Percentiles rank a stretch among this genome's conserved stretches.
Evolutionary conservation across 2,888 invertebrate genomes (phyloP).

Genomic region (Drosophila mayaguana): DNA sequence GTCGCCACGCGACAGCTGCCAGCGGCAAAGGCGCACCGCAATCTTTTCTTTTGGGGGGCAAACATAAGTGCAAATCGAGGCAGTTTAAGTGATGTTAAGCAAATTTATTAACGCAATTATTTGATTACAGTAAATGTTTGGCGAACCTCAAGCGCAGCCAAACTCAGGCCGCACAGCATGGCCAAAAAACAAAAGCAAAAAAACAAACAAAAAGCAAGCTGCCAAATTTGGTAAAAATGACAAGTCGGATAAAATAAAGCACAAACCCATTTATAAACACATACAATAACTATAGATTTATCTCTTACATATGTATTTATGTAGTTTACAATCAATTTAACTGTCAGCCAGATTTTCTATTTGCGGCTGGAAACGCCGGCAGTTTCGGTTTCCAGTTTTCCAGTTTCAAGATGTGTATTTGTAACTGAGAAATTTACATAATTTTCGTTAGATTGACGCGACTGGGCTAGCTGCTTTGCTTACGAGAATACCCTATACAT

Average conservation of each 20-base stretch:
- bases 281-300: conserved; percentile 43
- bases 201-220: conserved; percentile 22
- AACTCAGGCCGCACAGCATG: conserved; percentile 19
- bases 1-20: conserved; percentile 57
- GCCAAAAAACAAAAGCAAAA: conserved; percentile 10
- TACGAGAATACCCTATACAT: conserved; percentile 14
- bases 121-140: conserved; percentile 59
- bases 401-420: conserved; percentile 41
- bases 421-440: conserved; percentile 65
- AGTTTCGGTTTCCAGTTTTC: conserved; percentile 45
- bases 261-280: conserved; percentile 21
- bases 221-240: conserved; percentile 72
- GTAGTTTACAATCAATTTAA: conserved; percentile 73
- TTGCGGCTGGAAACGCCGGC: conserved; percentile 53
- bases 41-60: conserved; percentile 22
- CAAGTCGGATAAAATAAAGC: conserved; percentile 30
- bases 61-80: conserved; percentile 60
- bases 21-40: conserved; percentile 28
- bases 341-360: conserved; percentile 68
- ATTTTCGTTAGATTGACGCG: conserved; percentile 62
- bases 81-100: conserved; percentile 58
- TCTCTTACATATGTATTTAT: conserved; percentile 57
- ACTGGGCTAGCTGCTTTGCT: conserved; percentile 18
- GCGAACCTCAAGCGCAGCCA: conserved; percentile 17
- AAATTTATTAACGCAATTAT: conserved; percentile 77